These are phyloP conservation scores for Cotesia vestalis DNA, from an alignment of 1,140 invertebrate species.

Conservation along the genomic window DNA sequence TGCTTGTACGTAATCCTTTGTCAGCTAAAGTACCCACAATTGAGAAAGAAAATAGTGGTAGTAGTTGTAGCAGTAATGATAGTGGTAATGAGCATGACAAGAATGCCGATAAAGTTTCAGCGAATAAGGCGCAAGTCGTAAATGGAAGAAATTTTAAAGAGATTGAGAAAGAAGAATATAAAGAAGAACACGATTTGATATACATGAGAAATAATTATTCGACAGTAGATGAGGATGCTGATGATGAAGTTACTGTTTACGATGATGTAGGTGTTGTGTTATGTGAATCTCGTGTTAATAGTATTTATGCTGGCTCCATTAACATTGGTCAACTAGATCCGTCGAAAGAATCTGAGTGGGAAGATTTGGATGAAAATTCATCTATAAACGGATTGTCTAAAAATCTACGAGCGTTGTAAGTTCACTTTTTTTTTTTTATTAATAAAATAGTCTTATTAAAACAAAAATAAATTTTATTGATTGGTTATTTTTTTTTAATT, in stretches of 20 bases:
- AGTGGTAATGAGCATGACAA: not conserved
- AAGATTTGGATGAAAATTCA: constrained; percentile 53
- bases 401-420: constrained; percentile 18
- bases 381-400: constrained; percentile 11
- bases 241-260: constrained; percentile 53
- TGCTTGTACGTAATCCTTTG: constrained; percentile 28
- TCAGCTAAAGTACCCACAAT: not conserved
- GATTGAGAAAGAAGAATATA: constrained; percentile 5
- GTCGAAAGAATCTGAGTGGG: constrained; percentile 56
- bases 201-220: constrained; percentile 49
- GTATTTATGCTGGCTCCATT: constrained; percentile 55
- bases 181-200: constrained; percentile 38
- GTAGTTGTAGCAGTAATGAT: not conserved
- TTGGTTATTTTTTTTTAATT: too few relatives aligned
- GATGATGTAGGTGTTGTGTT: constrained; percentile 55
- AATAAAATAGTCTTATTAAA: too few relatives aligned
- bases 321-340: constrained; percentile 39
- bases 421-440: not conserved
- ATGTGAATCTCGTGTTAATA: constrained; percentile 57
- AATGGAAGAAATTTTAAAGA: not conserved
- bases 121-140: too few relatives aligned
- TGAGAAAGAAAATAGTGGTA: constrained; percentile 7
- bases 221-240: constrained; percentile 43
- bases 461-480: too few relatives aligned
- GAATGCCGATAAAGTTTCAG: constrained; percentile 15